Evolutionary conservation across 2,888 invertebrate species (phyloP).

Genomic region (Drosophila anceps): DNA sequence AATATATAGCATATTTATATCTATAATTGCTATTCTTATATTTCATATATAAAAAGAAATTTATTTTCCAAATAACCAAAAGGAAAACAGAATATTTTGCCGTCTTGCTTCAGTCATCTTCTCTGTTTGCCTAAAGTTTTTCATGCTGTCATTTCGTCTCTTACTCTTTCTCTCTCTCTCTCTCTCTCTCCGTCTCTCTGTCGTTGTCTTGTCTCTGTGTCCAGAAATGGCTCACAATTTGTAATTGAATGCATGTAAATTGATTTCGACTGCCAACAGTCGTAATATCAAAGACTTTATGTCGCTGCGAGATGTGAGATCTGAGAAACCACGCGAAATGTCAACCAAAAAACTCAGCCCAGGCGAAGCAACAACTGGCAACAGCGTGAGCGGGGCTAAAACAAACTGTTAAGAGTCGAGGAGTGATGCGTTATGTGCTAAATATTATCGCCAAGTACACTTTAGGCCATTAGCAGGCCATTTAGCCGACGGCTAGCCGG

Average conservation of each 20-base stretch:
- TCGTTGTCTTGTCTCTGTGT: background rate
- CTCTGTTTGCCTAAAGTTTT: background rate
- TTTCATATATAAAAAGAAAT: too few species aligned
- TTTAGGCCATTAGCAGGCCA: conserved; percentile 82
- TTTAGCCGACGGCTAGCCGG: conserved; percentile 56
- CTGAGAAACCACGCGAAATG: conserved; percentile 43
- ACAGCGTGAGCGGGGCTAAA: background rate
- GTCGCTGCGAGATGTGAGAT: background rate
- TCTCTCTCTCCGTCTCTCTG: background rate
- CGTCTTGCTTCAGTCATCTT: background rate
- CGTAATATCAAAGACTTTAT: conserved; percentile 66
- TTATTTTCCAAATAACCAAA: background rate
- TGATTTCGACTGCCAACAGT: conserved; percentile 68
- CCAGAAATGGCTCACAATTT: conserved; percentile 72
- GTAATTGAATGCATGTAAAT: conserved; percentile 82
- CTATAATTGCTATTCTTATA: too few species aligned
- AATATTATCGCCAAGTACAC: conserved; percentile 82
- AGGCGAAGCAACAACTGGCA: background rate
- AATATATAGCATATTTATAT: too few species aligned
- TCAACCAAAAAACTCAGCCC: conserved; percentile 7
- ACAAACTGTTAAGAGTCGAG: conserved; percentile 35
- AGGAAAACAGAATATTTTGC: background rate
- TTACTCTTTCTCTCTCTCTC: background rate
- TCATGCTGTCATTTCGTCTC: background rate
- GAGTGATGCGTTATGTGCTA: conserved; percentile 69